Base-by-base conservation (phyloP, 2,113 vertebrate genomes). In the Lophochroa leadbeateri region DNA sequence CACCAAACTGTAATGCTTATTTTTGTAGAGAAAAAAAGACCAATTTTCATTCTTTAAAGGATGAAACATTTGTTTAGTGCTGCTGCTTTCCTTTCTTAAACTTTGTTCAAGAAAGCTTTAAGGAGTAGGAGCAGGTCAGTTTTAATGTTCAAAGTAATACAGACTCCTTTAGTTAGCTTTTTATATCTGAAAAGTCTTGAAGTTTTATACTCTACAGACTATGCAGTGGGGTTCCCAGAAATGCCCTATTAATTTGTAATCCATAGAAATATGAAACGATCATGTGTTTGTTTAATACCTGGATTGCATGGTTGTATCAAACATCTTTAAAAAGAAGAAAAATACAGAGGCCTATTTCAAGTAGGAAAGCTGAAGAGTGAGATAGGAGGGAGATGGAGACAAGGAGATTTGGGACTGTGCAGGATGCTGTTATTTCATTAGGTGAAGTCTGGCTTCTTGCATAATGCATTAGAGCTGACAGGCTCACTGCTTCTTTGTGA, bases 391-490 rank as follows among this genome's bases (percentile, higher is more conserved):
- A 69, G 86, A 18, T n/a, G 25, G 68, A 44, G 81, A 44, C 12
- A 25, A 68, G 61, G 44, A 91, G 35, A n/a, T 86, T 58, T 53
- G 63, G 49, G 53, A 4, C 63, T 24, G n/a, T 29, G 79, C n/a
- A 63, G 58, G 49, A 19, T 86, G 71, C 58, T 77, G 15, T 88
- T 88, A 70, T 1, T 90, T 24, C 43, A 23, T 90, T 74, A 68
- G 68, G 29, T 63, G n/a, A 92, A 91, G 82, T 67, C 90, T 94
- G 92, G 53, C 63, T 78, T 94, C 64, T 68, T 74, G 79, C 55
- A 50, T 64, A 68, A 81, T 25, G 39, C 64, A 53, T 61, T 90
- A 37, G 44, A 94, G 19, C 63, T 94, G 85, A 67, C 78, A 80
- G 70, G 49, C 41, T 85, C 86, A 60, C 49, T 85, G 53, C 63